Percentiles rank a stretch among this genome's conserved stretches.
phyloP scores from a whole-genome alignment of 2,113 vertebrate genomes.

The Empidonax traillii region DNA sequence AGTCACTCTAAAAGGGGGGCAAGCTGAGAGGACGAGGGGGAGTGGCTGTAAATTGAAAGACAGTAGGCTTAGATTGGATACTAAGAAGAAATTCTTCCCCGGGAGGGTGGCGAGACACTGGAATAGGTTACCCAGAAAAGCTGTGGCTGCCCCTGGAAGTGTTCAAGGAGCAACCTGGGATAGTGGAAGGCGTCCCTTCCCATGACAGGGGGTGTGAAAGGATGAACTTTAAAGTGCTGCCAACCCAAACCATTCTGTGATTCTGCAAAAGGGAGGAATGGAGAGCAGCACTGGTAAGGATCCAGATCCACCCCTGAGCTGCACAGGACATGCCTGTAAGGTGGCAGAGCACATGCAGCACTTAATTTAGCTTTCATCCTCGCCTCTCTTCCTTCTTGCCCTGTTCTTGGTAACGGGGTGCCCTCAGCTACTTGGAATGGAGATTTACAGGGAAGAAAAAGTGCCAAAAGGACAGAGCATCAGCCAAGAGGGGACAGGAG shows the following conservation, averaged over 20 bases:
- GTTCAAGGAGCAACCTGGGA: not conserved
- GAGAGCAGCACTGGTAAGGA: not conserved
- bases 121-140: not conserved
- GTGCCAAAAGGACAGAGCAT: not conserved
- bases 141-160: not conserved
- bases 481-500: not conserved
- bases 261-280: not conserved
- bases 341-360: not conserved
- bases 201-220: not conserved
- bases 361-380: not conserved
- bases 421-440: not conserved
- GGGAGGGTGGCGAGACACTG: not conserved
- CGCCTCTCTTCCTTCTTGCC: not conserved
- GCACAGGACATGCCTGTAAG: not conserved
- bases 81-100: not conserved
- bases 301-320: not conserved
- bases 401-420: not conserved
- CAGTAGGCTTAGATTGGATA: not conserved
- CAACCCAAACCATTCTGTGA: not conserved
- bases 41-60: not conserved
- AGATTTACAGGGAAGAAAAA: not conserved
- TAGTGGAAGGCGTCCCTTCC: not conserved
- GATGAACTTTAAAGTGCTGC: not conserved
- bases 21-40: not conserved
- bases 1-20: not conserved